Evolutionary conservation across 2,888 invertebrate species (phyloP).

Genomic region (Polia nebulosa): DNA sequence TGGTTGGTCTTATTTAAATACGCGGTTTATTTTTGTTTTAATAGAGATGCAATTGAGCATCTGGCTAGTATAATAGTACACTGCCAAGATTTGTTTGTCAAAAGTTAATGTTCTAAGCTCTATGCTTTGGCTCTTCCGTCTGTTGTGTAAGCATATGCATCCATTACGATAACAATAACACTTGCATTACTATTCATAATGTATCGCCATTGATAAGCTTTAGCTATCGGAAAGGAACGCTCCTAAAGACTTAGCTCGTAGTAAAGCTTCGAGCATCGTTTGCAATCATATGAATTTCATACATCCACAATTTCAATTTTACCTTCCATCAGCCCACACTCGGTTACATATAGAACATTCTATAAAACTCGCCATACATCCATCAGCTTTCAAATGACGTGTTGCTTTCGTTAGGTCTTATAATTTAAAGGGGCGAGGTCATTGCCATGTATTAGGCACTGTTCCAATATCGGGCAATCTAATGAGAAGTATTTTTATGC

Average conservation of each 20-base stretch:
- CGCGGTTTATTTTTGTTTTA: slow-evolving; percentile 45
- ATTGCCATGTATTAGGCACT: slow-evolving; percentile 58
- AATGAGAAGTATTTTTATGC: slow-evolving; percentile 31
- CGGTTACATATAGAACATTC: slow-evolving; percentile 6
- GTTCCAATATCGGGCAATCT: slow-evolving; percentile 44
- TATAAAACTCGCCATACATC: slow-evolving; percentile 16
- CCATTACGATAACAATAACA: slow-evolving; percentile 1
- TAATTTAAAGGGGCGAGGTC: slow-evolving; percentile 51
- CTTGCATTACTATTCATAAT: not conserved
- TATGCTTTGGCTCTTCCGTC: slow-evolving; percentile 17
- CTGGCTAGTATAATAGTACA: slow-evolving; percentile 37
- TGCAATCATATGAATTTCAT: not conserved
- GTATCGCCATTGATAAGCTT: not conserved
- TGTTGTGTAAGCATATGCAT: slow-evolving; percentile 15
- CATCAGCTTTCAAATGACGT: slow-evolving; percentile 33
- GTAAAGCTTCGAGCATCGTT: not conserved
- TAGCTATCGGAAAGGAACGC: not conserved
- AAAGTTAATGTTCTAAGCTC: slow-evolving; percentile 38
- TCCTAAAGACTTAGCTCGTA: too few relatives aligned
- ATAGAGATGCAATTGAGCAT: slow-evolving; percentile 43
- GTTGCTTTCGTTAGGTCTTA: slow-evolving; percentile 46
- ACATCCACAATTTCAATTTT: not conserved
- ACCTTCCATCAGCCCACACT: not conserved
- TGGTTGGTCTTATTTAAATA: slow-evolving; percentile 22
- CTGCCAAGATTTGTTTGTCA: slow-evolving; percentile 40